A percentile compares a stretch with the other conserved stretches of the same genome.
These are phyloP conservation scores for Anagyrus pseudococci DNA, from an alignment of 2,888 invertebrate genomes.

Conservation along the genomic window DNA sequence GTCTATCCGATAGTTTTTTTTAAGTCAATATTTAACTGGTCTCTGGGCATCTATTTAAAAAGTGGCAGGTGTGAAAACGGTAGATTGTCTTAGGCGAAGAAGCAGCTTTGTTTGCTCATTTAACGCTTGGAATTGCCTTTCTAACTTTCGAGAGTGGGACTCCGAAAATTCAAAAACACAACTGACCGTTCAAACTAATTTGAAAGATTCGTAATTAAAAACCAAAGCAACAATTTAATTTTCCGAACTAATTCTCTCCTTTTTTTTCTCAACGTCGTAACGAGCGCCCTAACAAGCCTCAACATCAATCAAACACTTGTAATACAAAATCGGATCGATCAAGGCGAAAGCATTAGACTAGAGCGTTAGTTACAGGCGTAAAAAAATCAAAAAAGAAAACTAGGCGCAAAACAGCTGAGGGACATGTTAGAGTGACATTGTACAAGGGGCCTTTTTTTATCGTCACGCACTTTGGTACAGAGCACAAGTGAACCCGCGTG, in stretches of 20 bases:
- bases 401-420: too few species aligned
- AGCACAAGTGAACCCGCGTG: too few species aligned
- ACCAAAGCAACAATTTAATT: too few species aligned
- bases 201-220: too few species aligned
- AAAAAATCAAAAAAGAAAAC: neutral
- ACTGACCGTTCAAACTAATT: constrained; percentile 1
- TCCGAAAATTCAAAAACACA: constrained; percentile 5
- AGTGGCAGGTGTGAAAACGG: constrained; percentile 51
- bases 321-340: too few species aligned
- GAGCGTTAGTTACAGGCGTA: too few species aligned
- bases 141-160: constrained; percentile 1
- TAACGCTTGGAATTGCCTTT: constrained; percentile 17
- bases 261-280: too few species aligned
- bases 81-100: constrained; percentile 43
- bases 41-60: constrained; percentile 31
- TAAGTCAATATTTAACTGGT: constrained; percentile 48
- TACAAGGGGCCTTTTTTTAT: constrained; percentile 8
- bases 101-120: constrained; percentile 22
- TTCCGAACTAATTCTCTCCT: too few species aligned
- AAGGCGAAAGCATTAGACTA: too few species aligned
- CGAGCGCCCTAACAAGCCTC: too few species aligned
- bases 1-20: constrained; percentile 17
- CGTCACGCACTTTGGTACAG: too few species aligned
- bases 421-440: neutral
- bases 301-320: too few species aligned